Evolutionary conservation across 2,888 invertebrate species (phyloP), one percentile per base, ranked within the genome.

Genomic region (Plagiodera versicolora): DNA sequence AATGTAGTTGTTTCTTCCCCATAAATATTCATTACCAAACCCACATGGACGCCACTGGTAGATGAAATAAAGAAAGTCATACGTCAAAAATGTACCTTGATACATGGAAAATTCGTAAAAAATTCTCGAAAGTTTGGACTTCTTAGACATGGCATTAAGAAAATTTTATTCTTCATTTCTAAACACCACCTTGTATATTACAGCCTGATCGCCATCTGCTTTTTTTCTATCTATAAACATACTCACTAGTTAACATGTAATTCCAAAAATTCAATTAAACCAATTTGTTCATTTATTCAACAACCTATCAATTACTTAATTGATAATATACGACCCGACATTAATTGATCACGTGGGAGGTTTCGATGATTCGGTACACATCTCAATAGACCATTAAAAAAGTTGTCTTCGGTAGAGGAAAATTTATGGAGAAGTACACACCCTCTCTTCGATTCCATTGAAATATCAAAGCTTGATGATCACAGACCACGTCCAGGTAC

Each of bases 301-400:
- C 28, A 18, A 54, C 53, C 59, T 19, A 60, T 55, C 55, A 60
- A 60, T 60, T 60, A 60, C 50, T 44, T 50, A 60, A 60, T 60
- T 60, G 60, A 55, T 55, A 50, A 32, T 50, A 30, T 46, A 39
- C n/a, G 17, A 14, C 47, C 50, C 50, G 54, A 45, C 39, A 54
- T 57, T 57, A 57, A 57, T 57, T 52, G 45, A 35, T 18, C 28
- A 54, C 61, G 48, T 61, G 61, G 61, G 61, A 54, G 61, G 61
- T 46, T 47, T 30, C 54, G 45, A 61, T 61, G 56, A 61, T 57
- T 61, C 61, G 54, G 49, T 55, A 55, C 55, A 59, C 35, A 46
- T 49, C 60, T 60, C 47, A 50, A 60, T 60, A 49, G 55, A 46
- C n/a, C 19, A 32, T 20, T 50, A n/a, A 39, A 39, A n/a, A 14